phyloP scores from a whole-genome alignment of 2,113 vertebrate genomes.

The Gila orcuttii region DNA sequence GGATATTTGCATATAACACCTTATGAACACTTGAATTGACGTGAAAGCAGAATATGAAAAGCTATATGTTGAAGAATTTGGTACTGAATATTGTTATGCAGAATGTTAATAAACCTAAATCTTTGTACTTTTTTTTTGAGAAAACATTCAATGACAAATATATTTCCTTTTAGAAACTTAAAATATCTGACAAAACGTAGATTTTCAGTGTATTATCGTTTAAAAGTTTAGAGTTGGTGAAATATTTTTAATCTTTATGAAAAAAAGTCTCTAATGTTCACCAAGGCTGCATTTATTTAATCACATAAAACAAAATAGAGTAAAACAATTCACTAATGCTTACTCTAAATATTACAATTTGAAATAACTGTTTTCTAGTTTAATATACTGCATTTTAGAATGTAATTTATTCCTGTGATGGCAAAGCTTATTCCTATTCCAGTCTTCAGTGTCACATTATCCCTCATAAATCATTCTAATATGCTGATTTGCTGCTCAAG shows the following conservation, averaged over 20 bases:
- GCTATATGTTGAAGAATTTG: background rate
- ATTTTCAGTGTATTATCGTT: too few species aligned
- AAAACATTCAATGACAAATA: background rate
- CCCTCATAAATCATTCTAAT: too few species aligned
- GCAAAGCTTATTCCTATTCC: too few species aligned
- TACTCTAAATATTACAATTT: too few species aligned
- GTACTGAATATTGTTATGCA: background rate
- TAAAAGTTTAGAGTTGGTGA: too few species aligned
- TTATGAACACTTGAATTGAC: background rate
- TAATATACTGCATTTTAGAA: too few species aligned
- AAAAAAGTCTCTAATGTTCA: background rate
- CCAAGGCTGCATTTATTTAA: background rate
- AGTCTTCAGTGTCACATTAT: too few species aligned
- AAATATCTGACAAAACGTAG: too few species aligned
- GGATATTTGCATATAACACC: conserved; percentile 17
- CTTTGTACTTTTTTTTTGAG: background rate
- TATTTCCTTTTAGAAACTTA: background rate
- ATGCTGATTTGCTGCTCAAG: too few species aligned
- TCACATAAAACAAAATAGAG: background rate
- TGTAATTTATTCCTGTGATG: too few species aligned
- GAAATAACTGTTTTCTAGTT: too few species aligned
- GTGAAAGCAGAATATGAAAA: background rate
- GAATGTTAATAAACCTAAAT: background rate
- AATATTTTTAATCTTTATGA: background rate
- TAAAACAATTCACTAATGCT: background rate